Conservation (phyloP, 2,113 vertebrate genomes). For the Fulmarus glacialis region DNA sequence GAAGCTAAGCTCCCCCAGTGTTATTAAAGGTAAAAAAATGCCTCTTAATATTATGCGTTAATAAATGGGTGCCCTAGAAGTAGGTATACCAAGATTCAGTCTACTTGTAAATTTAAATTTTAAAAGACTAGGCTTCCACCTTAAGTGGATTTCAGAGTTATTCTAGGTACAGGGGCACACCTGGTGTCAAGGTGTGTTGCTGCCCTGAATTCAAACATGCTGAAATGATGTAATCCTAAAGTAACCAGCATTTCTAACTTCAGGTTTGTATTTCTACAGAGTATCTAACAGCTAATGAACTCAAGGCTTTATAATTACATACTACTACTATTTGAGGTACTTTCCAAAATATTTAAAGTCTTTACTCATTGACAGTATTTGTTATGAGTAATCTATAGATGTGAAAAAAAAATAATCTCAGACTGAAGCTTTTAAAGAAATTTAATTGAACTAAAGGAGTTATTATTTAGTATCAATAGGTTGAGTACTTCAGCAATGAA, state of each 20-base stretch:
- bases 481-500: slow-evolving; percentile 27
- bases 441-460: slow-evolving; percentile 14
- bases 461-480: neutral
- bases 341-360: neutral
- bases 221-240: neutral
- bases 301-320: neutral
- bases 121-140: neutral
- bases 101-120: neutral
- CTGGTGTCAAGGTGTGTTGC: neutral
- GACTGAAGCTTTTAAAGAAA: neutral
- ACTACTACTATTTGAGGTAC: neutral
- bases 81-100: neutral
- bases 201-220: neutral
- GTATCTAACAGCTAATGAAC: neutral
- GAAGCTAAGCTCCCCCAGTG: neutral
- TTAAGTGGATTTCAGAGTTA: neutral
- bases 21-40: neutral
- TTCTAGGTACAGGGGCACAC: neutral
- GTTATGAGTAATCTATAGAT: neutral
- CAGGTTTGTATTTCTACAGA: neutral
- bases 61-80: neutral
- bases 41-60: neutral
- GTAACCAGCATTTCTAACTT: neutral
- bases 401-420: neutral
- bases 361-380: neutral